phyloP scores from a whole-genome alignment of 1,140 invertebrate genomes.

The Subanguina moxae region DNA sequence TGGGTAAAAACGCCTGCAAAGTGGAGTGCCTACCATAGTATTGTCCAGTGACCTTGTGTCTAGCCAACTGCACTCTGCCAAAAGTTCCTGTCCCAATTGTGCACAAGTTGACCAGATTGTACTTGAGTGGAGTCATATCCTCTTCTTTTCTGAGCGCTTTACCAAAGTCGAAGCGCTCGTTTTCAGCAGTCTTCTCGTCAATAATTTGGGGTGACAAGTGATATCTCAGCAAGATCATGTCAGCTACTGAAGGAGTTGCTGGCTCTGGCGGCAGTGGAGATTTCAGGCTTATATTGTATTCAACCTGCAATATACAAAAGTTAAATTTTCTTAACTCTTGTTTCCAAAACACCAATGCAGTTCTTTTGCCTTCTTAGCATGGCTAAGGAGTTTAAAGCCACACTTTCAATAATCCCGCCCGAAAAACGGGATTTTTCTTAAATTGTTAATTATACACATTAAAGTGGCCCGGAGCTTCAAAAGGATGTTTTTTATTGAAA shows the following conservation, averaged over 20 bases:
- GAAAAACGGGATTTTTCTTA: too few species aligned
- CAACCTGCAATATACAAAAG: background rate
- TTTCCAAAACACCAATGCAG: too few species aligned
- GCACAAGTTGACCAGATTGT: conserved; percentile 1
- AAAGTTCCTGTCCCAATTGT: conserved; percentile 51
- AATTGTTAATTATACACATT: too few species aligned
- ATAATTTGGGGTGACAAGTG: conserved; percentile 12
- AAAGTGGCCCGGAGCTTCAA: too few species aligned
- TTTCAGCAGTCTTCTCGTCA: conserved; percentile 2
- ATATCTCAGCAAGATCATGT: conserved; percentile 1
- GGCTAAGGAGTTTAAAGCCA: too few species aligned
- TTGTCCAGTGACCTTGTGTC: conserved; percentile 44
- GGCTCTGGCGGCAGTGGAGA: background rate
- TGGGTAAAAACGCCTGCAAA: too few species aligned
- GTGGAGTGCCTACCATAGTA: conserved; percentile 35
- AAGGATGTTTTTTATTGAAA: too few species aligned
- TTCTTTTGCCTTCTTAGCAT: too few species aligned
- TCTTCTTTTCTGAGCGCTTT: background rate
- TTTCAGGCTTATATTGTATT: background rate
- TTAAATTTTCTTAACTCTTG: too few species aligned
- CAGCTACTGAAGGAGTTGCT: conserved; percentile 6
- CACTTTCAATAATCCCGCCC: too few species aligned
- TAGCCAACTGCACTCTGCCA: conserved; percentile 50
- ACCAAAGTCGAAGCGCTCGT: background rate
- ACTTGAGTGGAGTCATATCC: conserved; percentile 9